Percentiles rank a stretch among this genome's conserved stretches.
These are phyloP conservation scores for Philaethria dido DNA, from an alignment of 2,888 invertebrate genomes.

Conservation along the genomic window DNA sequence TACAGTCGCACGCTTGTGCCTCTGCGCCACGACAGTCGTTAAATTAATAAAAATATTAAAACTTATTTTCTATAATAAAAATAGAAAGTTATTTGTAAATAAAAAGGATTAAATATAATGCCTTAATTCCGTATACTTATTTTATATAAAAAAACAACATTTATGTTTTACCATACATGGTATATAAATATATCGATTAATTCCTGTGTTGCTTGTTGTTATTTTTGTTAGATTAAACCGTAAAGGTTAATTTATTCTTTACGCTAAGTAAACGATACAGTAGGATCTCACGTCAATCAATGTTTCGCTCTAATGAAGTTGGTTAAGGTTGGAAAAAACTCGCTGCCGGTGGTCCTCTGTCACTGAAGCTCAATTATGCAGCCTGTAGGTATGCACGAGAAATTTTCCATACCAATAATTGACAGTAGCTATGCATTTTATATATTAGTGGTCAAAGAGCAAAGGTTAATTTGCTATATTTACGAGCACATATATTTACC, in stretches of 20 bases:
- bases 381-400: slow-evolving; percentile 41
- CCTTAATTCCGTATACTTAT: too few species aligned
- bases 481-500: slow-evolving; percentile 14
- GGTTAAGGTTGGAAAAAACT: slow-evolving; percentile 64
- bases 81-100: too few species aligned
- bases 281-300: slow-evolving; percentile 61
- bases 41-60: too few species aligned
- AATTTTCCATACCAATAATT: slow-evolving; percentile 40
- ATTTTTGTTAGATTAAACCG: slow-evolving; percentile 9
- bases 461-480: slow-evolving; percentile 24
- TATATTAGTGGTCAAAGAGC: slow-evolving; percentile 26
- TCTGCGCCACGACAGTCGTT: too few species aligned
- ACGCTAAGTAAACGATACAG: slow-evolving; percentile 42
- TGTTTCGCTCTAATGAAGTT: slow-evolving; percentile 67
- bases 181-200: too few species aligned
- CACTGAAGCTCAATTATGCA: slow-evolving; percentile 46
- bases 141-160: too few species aligned
- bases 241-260: slow-evolving; percentile 38
- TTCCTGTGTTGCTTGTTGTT: too few species aligned
- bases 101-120: too few species aligned
- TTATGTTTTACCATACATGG: too few species aligned
- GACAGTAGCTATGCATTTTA: slow-evolving; percentile 36
- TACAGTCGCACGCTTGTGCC: too few species aligned
- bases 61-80: too few species aligned
- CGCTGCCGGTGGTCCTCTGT: slow-evolving; percentile 71